Conservation (phyloP, 2,888 invertebrate species). For the Maniola hyperantus region DNA sequence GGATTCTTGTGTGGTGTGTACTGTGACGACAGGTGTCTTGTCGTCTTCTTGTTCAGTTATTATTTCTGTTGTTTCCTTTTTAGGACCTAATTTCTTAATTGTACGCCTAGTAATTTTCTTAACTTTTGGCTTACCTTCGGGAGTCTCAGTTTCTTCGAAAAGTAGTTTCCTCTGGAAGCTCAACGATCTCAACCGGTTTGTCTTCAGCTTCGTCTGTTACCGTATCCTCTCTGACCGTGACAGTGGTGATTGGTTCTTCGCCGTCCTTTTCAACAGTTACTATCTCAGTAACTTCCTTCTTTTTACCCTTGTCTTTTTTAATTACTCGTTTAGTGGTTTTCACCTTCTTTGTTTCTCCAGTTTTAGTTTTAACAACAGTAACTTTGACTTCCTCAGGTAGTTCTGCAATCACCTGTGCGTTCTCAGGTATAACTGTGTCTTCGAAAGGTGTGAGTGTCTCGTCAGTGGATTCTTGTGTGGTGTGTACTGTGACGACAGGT, state of each 20-base stretch:
- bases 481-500: slow-evolving; percentile 9
- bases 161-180: background rate
- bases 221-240: background rate
- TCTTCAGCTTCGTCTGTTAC: background rate
- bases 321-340: background rate
- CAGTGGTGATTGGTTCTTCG: slow-evolving; percentile 1
- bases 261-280: background rate
- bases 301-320: background rate
- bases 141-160: background rate
- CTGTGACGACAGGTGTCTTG: slow-evolving; percentile 43
- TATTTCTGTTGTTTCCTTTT: background rate
- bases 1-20: slow-evolving; percentile 34
- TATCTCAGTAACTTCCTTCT: background rate
- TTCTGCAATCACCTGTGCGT: background rate
- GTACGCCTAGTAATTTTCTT: background rate
- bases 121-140: background rate
- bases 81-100: background rate
- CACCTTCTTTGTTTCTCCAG: background rate
- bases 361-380: background rate
- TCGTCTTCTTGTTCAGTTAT: slow-evolving; percentile 2
- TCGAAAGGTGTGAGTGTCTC: slow-evolving; percentile 4
- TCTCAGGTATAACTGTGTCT: background rate
- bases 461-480: slow-evolving; percentile 20
- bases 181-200: background rate
- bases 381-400: background rate